Evolutionary conservation across 1,140 invertebrate species (phyloP).

Genomic region (Ceratosolen solmsi): DNA sequence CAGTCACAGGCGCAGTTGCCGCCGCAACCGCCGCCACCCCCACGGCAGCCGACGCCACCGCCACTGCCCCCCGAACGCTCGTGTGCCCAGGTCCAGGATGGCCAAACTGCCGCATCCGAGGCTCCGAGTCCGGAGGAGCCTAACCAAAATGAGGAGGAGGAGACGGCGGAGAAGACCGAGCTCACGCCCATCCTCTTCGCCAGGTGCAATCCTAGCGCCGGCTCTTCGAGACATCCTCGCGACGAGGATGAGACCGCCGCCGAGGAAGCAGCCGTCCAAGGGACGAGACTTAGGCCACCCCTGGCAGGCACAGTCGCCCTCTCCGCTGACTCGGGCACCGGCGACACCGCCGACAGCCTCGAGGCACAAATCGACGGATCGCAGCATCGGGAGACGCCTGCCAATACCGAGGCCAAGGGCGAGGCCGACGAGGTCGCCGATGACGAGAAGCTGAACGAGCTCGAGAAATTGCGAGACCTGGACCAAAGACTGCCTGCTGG

Average conservation of each 20-base stretch:
- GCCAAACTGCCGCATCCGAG: constrained; percentile 49
- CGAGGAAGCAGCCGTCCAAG: constrained; percentile 3
- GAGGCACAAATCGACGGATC: constrained; percentile 64
- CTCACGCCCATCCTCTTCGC: constrained; percentile 50
- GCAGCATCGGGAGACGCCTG: constrained; percentile 29
- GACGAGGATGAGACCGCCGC: constrained; percentile 39
- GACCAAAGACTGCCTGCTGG: constrained; percentile 16
- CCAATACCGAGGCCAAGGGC: constrained; percentile 25
- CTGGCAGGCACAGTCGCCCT: constrained; percentile 62
- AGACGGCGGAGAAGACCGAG: no score
- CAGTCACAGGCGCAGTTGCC: no score
- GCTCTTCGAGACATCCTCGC: constrained; percentile 1
- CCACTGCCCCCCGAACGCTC: constrained; percentile 48
- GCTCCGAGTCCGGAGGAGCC: background rate
- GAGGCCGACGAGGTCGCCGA: constrained; percentile 15
- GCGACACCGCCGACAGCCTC: constrained; percentile 67
- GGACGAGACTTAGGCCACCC: constrained; percentile 64
- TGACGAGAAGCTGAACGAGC: constrained; percentile 35
- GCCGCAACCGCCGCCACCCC: constrained; percentile 50
- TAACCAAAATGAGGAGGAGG: constrained; percentile 21
- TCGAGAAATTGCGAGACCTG: constrained; percentile 32
- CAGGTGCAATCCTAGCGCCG: constrained; percentile 52
- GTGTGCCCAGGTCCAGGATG: constrained; percentile 40
- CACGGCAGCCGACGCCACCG: constrained; percentile 45
- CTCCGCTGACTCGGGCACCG: constrained; percentile 70